Conservation (phyloP, 2,888 invertebrate species). For the Drepana falcataria region DNA sequence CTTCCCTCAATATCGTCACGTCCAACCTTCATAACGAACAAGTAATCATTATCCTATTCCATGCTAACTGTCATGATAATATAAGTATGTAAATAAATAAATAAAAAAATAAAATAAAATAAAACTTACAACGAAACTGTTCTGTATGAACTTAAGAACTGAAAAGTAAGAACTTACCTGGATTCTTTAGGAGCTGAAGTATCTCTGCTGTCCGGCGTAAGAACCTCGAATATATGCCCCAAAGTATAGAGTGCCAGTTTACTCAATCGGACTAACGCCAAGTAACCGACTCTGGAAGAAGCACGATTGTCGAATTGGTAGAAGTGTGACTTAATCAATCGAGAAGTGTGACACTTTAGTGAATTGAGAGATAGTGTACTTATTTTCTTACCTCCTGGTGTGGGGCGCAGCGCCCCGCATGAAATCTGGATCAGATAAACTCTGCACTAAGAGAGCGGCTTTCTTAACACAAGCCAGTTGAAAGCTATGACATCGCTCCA, state of each 20-base stretch:
- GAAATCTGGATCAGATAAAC: conserved; percentile 70
- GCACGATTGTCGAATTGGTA: neutral
- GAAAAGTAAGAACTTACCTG: conserved; percentile 37
- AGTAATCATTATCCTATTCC: neutral
- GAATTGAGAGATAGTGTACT: no score
- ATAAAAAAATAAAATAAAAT: no score
- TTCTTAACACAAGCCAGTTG: conserved; percentile 81
- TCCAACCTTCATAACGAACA: conserved; percentile 53
- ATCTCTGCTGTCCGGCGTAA: conserved; percentile 72
- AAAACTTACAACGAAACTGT: no score
- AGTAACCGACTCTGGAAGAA: conserved; percentile 86
- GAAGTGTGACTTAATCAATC: neutral
- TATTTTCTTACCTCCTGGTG: conserved; percentile 54
- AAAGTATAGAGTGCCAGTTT: conserved; percentile 93
- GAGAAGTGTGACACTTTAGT: neutral
- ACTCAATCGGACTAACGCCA: conserved; percentile 91
- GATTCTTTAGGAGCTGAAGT: conserved; percentile 58
- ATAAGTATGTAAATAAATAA: no score
- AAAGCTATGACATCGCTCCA: conserved; percentile 81
- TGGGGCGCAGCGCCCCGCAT: conserved; percentile 66
- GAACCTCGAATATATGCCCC: conserved; percentile 86
- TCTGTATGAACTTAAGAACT: neutral
- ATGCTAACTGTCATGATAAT: no score
- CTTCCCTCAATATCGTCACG: conserved; percentile 86
- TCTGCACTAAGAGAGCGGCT: conserved; percentile 66